Conservation (phyloP, 2,797 vertebrate genomes). For the Phoeniculus purpureus region DNA sequence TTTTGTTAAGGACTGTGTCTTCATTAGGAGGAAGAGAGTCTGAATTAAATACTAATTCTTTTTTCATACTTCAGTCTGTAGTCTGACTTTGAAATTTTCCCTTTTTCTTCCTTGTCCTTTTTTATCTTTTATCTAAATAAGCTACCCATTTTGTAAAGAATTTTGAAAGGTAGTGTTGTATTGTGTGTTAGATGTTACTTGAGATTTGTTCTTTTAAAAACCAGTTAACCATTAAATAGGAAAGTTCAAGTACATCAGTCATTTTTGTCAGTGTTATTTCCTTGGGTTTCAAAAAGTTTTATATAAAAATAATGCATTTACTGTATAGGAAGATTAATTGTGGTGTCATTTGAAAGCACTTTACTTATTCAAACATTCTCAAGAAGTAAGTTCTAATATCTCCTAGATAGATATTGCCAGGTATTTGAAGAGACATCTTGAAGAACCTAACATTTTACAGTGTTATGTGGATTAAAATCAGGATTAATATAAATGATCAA, state of each 20-base stretch:
- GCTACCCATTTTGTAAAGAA: background rate
- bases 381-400: background rate
- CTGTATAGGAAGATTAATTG: background rate
- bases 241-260: background rate
- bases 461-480: background rate
- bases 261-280: background rate
- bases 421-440: constrained; percentile 13
- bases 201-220: background rate
- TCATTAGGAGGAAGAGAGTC: background rate
- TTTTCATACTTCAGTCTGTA: background rate
- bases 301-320: background rate
- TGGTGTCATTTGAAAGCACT: background rate
- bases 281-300: background rate
- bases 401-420: background rate
- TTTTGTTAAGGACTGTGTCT: background rate
- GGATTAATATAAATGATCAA: constrained; percentile 44
- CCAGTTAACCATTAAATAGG: background rate
- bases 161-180: background rate
- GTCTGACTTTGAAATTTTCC: background rate
- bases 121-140: background rate
- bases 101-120: background rate
- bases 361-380: background rate
- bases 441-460: constrained; percentile 10
- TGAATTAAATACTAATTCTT: background rate
- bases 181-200: background rate